phyloP scores from a whole-genome alignment of 2,113 vertebrate species.

The Burhinus bistriatus region DNA sequence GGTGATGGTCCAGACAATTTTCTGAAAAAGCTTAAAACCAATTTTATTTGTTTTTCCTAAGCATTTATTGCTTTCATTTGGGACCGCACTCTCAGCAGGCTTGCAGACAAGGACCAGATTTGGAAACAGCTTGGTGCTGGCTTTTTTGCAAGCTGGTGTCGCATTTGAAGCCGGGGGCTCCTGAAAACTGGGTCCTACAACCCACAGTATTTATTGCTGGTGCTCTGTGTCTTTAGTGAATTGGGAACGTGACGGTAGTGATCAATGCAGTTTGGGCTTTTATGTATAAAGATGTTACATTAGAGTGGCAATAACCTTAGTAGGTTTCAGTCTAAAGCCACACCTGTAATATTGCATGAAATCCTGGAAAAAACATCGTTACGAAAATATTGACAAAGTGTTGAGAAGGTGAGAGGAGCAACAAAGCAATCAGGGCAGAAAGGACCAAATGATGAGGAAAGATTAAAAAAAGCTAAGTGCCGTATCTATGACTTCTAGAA shows the following conservation, averaged over 20 bases:
- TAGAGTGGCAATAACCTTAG: neutral
- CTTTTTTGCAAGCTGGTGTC: neutral
- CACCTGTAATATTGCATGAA: neutral
- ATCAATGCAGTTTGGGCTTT: neutral
- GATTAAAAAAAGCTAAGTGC: constrained; percentile 48
- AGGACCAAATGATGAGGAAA: constrained; percentile 49
- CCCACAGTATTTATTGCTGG: neutral
- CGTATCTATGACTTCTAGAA: constrained; percentile 25
- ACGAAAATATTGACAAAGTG: constrained; percentile 31
- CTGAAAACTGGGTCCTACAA: neutral
- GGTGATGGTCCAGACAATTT: neutral
- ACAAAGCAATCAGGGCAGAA: constrained; percentile 32
- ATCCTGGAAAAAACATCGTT: neutral
- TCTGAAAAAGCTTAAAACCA: neutral
- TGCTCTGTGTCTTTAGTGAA: neutral
- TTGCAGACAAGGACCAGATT: neutral
- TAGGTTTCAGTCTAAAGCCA: neutral
- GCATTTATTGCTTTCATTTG: neutral
- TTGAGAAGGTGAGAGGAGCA: constrained; percentile 28
- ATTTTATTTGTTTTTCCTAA: neutral
- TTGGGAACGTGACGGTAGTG: neutral
- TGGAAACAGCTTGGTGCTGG: neutral
- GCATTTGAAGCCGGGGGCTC: neutral
- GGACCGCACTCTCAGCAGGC: neutral
- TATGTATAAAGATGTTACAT: neutral